A percentile compares a stretch with the other conserved stretches of the same genome.
phyloP scores from a whole-genome alignment of 1,140 invertebrate species.

The Leptoteleia sp. region DNA sequence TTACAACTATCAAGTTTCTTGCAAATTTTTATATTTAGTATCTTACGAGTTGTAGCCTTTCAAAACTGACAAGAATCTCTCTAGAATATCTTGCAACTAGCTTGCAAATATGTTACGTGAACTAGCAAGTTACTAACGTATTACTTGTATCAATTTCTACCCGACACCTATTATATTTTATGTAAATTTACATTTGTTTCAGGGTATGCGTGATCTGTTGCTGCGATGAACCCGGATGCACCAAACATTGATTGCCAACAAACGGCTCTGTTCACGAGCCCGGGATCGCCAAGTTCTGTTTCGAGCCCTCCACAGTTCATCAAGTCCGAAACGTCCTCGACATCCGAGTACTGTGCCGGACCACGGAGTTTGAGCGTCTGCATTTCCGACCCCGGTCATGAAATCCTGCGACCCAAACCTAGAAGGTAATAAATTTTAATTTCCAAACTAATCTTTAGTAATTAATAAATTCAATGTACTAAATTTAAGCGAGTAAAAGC shows the following conservation, averaged over 20 bases:
- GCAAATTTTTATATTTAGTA: too few relatives aligned
- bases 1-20: too few relatives aligned
- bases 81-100: too few relatives aligned
- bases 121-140: too few relatives aligned
- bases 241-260: constrained; percentile 61
- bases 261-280: constrained; percentile 65
- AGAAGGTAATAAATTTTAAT: constrained; percentile 84
- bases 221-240: constrained; percentile 48
- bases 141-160: too few relatives aligned
- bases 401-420: constrained; percentile 92
- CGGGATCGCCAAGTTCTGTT: constrained; percentile 61
- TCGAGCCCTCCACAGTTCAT: constrained; percentile 69
- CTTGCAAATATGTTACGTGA: too few relatives aligned
- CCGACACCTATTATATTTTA: too few relatives aligned
- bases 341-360: constrained; percentile 76
- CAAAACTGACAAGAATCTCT: too few relatives aligned
- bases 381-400: constrained; percentile 88
- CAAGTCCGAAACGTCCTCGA: constrained; percentile 65
- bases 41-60: too few relatives aligned
- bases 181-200: too few relatives aligned
- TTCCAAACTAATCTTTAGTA: neutral
- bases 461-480: too few relatives aligned
- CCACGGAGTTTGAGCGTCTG: constrained; percentile 84
- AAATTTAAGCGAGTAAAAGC: too few relatives aligned
- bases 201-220: constrained; percentile 20